Conservation (phyloP, 1,140 invertebrate genomes). For the Drosophila bifasciata region DNA sequence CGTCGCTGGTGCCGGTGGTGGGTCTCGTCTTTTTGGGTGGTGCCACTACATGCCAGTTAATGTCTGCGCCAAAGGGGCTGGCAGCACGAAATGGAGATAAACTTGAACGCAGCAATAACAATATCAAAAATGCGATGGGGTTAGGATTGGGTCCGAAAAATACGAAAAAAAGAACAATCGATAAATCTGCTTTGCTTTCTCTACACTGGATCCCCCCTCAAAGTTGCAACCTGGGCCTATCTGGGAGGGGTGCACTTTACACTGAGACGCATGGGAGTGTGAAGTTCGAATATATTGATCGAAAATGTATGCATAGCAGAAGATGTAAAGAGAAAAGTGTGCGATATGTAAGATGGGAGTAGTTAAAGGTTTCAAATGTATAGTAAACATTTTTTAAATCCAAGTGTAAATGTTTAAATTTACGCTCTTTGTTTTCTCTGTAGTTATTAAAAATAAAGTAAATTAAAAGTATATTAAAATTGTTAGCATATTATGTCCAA, state of each 20-base stretch:
- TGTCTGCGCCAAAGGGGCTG: slow-evolving; percentile 25
- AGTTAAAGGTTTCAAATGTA: too few species aligned
- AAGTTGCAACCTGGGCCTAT: slow-evolving; percentile 8
- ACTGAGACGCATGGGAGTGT: not conserved
- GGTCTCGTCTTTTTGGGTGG: slow-evolving; percentile 28
- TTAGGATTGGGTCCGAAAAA: slow-evolving; percentile 23
- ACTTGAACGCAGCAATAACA: slow-evolving; percentile 49
- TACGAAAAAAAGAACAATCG: slow-evolving; percentile 32
- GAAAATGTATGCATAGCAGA: not conserved
- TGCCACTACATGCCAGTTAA: slow-evolving; percentile 39
- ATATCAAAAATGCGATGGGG: slow-evolving; percentile 40
- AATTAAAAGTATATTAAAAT: too few species aligned
- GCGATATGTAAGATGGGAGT: too few species aligned
- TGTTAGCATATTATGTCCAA: too few species aligned
- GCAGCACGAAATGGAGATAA: slow-evolving; percentile 32
- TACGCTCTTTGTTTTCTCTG: too few species aligned
- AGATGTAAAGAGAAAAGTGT: too few species aligned
- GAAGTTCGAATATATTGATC: not conserved
- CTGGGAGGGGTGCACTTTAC: not conserved
- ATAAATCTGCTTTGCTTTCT: slow-evolving; percentile 20
- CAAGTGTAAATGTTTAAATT: too few species aligned
- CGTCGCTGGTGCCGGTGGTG: slow-evolving; percentile 42
- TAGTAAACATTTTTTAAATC: too few species aligned
- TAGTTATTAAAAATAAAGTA: too few species aligned
- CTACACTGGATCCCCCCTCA: slow-evolving; percentile 6